Base-by-base conservation (phyloP, 2,888 invertebrate genomes). In the Pomacea canaliculata region DNA sequence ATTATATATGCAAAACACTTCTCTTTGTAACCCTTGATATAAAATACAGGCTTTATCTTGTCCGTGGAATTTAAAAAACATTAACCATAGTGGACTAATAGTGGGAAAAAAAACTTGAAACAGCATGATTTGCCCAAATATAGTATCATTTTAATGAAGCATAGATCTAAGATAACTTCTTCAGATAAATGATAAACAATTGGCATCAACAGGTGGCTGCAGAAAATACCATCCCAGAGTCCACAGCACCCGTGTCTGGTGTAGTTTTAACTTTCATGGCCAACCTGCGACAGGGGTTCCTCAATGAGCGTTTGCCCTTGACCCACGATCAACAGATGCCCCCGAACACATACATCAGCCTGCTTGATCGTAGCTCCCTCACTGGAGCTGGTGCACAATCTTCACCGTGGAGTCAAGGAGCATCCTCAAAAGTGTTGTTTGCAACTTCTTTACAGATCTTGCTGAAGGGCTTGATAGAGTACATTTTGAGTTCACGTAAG, bases 181-280 rank as follows among this genome's bases (percentile, higher is more conserved):
- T 37, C 37, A 37, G 37, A 37, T 37, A 37, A 37, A 16, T 16
- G 1, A 56, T 56, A 56, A 56, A 56, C 51, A 13, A 8, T 56
- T 56, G 51, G 16, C 51, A 56, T 56, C 27, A 65, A n/a, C 78
- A 87, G 87, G 85, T 86, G 12, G 82, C 89, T 18, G 87, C 87
- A 76, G 94, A 93, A 0, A 94, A 95, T 87, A 93, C 95, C 0
- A 90, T 95, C 13, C 93, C 95, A 4, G 96, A 96, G 86, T 92
- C 96, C 18, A 95, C 95, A 8, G 94, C 94, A 79, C 92, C 95
- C 3, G 94, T 95, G 0, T 95, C 96, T 0, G 96, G 95, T 1
- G 95, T 96, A 0, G 93, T 96, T 0, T 90, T 97, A 9, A 92
- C 96, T 19, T 92, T 97, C 0, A 92, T 96, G 77, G 95, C 96